Conservation (phyloP, 2,797 vertebrate species). For the Lithobates sylvaticus region DNA sequence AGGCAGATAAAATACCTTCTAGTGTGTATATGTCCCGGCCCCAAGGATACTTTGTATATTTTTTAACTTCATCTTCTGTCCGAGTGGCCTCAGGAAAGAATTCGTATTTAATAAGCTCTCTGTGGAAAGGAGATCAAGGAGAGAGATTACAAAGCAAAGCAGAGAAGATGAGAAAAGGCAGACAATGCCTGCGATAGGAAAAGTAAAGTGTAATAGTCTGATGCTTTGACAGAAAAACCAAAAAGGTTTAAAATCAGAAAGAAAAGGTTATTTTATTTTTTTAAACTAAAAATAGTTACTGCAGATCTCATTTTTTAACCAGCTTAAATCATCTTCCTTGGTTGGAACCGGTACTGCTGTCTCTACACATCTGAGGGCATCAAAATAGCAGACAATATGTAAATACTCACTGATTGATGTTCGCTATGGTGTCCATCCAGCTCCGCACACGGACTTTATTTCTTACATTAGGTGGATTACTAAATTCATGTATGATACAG, state of each 20-base stretch:
- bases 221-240: background rate
- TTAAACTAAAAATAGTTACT: too few species aligned
- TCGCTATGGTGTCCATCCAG: slow-evolving; percentile 99
- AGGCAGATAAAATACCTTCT: slow-evolving; percentile 81
- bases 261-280: too few species aligned
- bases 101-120: slow-evolving; percentile 98
- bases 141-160: slow-evolving; percentile 20
- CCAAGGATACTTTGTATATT: slow-evolving; percentile 92
- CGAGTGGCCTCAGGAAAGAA: slow-evolving; percentile 98
- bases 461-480: slow-evolving; percentile 95
- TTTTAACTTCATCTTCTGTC: slow-evolving; percentile 92
- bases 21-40: slow-evolving; percentile 96
- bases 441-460: slow-evolving; percentile 97
- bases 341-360: too few species aligned
- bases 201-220: background rate
- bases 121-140: slow-evolving; percentile 66
- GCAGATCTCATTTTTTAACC: too few species aligned
- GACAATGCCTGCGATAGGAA: too few species aligned
- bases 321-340: too few species aligned
- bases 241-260: too few species aligned
- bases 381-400: background rate
- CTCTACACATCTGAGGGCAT: too few species aligned
- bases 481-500: slow-evolving; percentile 96
- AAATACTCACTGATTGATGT: slow-evolving; percentile 95
- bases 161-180: too few species aligned